Base-by-base conservation (phyloP, 1,140 invertebrate species). In the Homalodisca vitripennis region DNA sequence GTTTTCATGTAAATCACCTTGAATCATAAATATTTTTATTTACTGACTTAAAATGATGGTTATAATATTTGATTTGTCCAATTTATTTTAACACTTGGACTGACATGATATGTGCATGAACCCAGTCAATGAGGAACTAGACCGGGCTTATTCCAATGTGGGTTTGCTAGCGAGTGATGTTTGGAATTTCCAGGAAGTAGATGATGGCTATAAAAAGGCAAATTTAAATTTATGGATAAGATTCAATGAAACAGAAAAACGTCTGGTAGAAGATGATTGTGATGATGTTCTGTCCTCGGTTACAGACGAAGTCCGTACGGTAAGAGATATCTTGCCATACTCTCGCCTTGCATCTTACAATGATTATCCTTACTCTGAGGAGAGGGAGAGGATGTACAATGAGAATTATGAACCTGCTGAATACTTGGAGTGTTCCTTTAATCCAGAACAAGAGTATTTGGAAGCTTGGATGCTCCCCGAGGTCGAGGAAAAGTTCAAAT, bases 161-260 rank as follows among this genome's bases (percentile, higher is more conserved):
- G 55, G 55, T 22, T 30, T 60, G n/a, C 29, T 60, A 24, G 55
- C 55, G 6, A 60, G 55, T 60, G 55, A 60, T 60, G 55, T 60
- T n/a, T 60, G 55, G 55, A 27, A 6, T 27, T 60, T 22, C n/a
- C 2, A 60, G 14, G 24, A 27, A 22, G 55, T 27, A 3, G 55
- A 60, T 6, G 6, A 14, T 27, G 27, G 24, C 10, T 60, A 60
- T 29, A 26, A 60, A 60, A 26, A 60, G n/a, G 22, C 55, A 22
- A 60, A 60, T 60, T 60, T 60, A 60, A 26, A 60, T 60, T 60
- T 60, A 60, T 60, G 55, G 55, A 60, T 60, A 13, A 22, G 27
- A 27, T 30, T 60, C 27, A 60, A 60, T 60, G 55, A 60, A 26
- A 27, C 27, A 26, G 55, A 60, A 30, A 26, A 60, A 60, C 22